These are phyloP conservation scores for Sycobia sp. DNA, from an alignment of 1,140 invertebrate genomes.

Conservation along the genomic window DNA sequence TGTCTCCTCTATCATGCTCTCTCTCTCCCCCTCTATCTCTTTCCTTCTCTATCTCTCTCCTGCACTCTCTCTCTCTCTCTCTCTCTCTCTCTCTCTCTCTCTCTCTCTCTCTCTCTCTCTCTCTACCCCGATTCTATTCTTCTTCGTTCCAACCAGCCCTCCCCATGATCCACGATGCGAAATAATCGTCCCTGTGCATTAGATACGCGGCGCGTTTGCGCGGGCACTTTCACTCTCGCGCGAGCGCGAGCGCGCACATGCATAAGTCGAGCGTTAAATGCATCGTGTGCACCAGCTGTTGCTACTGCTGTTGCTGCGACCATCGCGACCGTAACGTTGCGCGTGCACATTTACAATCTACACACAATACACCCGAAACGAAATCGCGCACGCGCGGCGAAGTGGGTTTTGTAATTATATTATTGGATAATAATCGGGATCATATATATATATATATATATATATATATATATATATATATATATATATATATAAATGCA, in stretches of 20 bases:
- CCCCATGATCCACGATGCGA: background rate
- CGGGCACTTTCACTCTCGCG: constrained; percentile 28
- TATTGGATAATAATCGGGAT: too few relatives aligned
- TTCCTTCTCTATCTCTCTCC: background rate
- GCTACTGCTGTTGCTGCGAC: too few relatives aligned
- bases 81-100: background rate
- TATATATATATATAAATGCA: too few relatives aligned
- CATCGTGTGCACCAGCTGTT: too few relatives aligned
- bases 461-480: too few relatives aligned
- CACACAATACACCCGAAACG: too few relatives aligned
- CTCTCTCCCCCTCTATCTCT: background rate
- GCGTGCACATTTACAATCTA: too few relatives aligned
- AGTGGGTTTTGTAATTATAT: too few relatives aligned
- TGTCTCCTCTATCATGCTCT: background rate
- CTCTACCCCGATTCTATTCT: background rate
- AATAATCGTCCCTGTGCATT: constrained; percentile 27
- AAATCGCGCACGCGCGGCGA: too few relatives aligned
- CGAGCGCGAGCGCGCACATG: too few relatives aligned
- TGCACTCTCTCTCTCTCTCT: background rate
- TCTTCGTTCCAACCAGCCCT: background rate
- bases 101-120: background rate
- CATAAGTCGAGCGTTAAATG: background rate
- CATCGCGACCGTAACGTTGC: too few relatives aligned
- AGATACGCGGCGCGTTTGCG: background rate
- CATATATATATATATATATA: too few relatives aligned